Conservation (phyloP, 2,797 vertebrate species). For the Halcyon chelicuti region DNA sequence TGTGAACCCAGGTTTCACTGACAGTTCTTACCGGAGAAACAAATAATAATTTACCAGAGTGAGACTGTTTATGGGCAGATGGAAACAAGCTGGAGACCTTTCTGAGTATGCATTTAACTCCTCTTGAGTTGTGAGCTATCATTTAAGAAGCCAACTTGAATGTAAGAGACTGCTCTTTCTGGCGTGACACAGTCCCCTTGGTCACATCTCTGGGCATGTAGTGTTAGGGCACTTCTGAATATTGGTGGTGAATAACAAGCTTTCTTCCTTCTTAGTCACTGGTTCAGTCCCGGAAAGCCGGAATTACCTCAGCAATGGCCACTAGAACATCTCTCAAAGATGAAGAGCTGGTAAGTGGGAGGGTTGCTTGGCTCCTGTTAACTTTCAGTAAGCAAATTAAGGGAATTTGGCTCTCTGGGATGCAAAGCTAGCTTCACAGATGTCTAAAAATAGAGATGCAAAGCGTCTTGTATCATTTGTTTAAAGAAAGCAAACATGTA, state of each 20-base stretch:
- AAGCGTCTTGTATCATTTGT: neutral
- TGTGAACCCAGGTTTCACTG: neutral
- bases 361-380: neutral
- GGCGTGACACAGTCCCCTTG: neutral
- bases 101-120: neutral
- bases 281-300: conserved; percentile 96
- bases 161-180: neutral
- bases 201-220: neutral
- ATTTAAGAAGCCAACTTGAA: neutral
- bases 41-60: neutral
- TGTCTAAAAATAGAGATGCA: neutral
- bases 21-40: neutral
- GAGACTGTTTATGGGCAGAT: neutral
- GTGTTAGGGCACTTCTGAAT: neutral
- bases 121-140: neutral
- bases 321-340: conserved; percentile 96
- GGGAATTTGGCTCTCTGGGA: neutral
- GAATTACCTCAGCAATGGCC: conserved; percentile 95
- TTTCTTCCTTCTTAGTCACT: conserved; percentile 85
- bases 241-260: neutral
- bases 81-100: neutral
- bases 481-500: neutral
- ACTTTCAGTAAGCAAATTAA: conserved; percentile 13
- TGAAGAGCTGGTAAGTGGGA: conserved; percentile 92
- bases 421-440: neutral